Evolutionary conservation across 2,113 vertebrate species (phyloP).

Genomic region (Hyla sarda): DNA sequence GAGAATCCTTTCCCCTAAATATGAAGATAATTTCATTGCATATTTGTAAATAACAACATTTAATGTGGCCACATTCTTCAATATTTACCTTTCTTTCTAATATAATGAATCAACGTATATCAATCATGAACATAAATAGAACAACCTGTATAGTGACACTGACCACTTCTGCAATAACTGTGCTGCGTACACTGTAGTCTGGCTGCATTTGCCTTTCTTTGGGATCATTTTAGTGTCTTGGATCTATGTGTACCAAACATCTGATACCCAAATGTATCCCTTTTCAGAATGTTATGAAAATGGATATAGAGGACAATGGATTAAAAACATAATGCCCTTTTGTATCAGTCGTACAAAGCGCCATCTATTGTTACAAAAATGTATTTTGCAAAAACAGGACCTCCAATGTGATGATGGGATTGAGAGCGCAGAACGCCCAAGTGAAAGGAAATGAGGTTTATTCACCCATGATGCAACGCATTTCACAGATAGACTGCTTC

Average conservation of each 20-base stretch:
- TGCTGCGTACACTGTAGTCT: slow-evolving; percentile 70
- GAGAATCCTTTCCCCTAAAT: neutral
- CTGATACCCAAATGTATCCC: neutral
- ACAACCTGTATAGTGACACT: slow-evolving; percentile 80
- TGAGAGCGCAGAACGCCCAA: too few species aligned
- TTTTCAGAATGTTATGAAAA: neutral
- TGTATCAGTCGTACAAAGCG: neutral
- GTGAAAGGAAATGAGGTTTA: too few species aligned
- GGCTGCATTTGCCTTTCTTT: neutral
- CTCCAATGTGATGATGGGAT: too few species aligned
- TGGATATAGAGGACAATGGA: too few species aligned
- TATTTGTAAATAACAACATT: neutral
- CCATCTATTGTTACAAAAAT: too few species aligned
- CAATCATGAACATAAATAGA: slow-evolving; percentile 75
- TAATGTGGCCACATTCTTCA: too few species aligned
- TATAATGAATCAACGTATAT: slow-evolving; percentile 66
- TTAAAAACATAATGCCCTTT: neutral
- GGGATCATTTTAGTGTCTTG: neutral
- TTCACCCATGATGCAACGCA: too few species aligned
- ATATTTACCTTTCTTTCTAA: slow-evolving; percentile 52
- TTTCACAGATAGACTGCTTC: too few species aligned
- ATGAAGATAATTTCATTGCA: slow-evolving; percentile 15
- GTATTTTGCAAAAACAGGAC: too few species aligned
- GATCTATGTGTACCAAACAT: neutral
- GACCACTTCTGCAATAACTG: slow-evolving; percentile 77